A percentile compares a stretch with the other conserved stretches of the same genome.
Conservation (phyloP, 1,140 invertebrate species). For the Drosophila santomea region DNA sequence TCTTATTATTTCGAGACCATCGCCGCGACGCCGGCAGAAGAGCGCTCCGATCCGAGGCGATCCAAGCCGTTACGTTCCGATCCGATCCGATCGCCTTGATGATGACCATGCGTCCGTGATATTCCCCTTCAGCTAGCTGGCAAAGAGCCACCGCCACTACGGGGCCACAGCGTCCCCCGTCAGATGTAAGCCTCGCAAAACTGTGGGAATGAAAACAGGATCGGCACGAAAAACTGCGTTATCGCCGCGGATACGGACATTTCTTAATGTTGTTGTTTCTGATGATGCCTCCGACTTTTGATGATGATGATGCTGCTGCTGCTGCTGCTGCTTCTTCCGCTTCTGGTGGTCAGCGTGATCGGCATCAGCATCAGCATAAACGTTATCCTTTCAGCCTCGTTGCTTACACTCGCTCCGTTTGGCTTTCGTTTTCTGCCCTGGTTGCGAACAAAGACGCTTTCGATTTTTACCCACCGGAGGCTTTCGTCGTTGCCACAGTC, state of each 20-base stretch:
- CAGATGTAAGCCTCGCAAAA: slow-evolving; percentile 76
- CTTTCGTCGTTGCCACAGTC: not conserved
- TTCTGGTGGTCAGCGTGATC: slow-evolving; percentile 37
- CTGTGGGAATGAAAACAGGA: slow-evolving; percentile 84
- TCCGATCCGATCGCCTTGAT: slow-evolving; percentile 65
- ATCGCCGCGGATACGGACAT: slow-evolving; percentile 57
- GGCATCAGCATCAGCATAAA: slow-evolving; percentile 18
- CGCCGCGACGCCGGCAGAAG: slow-evolving; percentile 38
- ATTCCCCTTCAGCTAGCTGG: slow-evolving; percentile 44
- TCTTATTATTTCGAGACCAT: slow-evolving; percentile 84
- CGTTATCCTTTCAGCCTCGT: slow-evolving; percentile 47
- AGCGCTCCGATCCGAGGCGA: slow-evolving; percentile 48
- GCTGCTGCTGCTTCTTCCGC: slow-evolving; percentile 14
- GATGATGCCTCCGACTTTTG: slow-evolving; percentile 65
- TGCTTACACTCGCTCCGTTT: slow-evolving; percentile 16
- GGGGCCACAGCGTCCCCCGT: slow-evolving; percentile 56
- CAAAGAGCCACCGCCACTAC: slow-evolving; percentile 28
- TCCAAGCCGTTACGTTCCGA: slow-evolving; percentile 39
- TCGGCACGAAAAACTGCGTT: slow-evolving; percentile 60
- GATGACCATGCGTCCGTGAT: slow-evolving; percentile 76
- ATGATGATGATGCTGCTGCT: slow-evolving; percentile 30
- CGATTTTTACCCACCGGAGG: slow-evolving; percentile 4
- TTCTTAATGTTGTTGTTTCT: slow-evolving; percentile 45
- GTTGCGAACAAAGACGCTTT: slow-evolving; percentile 9
- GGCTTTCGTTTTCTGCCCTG: slow-evolving; percentile 34